Base-by-base conservation (phyloP, 2,113 vertebrate species). In the Neopipo cinnamomea region DNA sequence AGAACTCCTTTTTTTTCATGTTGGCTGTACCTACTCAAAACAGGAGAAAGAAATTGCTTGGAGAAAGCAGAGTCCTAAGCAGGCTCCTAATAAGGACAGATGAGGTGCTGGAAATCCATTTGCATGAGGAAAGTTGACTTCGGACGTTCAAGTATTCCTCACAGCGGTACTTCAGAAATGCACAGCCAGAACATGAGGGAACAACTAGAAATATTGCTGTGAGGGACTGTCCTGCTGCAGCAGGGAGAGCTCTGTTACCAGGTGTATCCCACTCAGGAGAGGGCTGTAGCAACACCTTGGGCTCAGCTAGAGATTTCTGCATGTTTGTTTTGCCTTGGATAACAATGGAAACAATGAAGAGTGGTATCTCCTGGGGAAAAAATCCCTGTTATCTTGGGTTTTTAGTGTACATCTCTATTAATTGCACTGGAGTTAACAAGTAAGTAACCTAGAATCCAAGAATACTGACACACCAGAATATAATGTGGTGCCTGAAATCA, bases 41-140 rank as follows among this genome's bases (percentile, higher is more conserved):
- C 0, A 11, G 18, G 35, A 63, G 31, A 59, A 82, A 56, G 19
- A 50, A 79, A 75, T 35, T 1, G 0, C 24, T 71, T 42, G n/a
- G 56, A 87, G 39, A 91, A 87, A 71, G 21, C 27, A 14, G 19
- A 66, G 8, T 62, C 53, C 21, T 56, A 37, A 76, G 35, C 4
- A 86, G 30, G 27, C 25, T 76, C 31, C 33, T 55, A 35, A 65
- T 14, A 80, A 15, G 21, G 3, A 62, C 6, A 68, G 83, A 41
- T 4, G 8, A 70, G 6, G 13, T 37, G 20, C 6, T 56, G 30
- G 17, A 75, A 76, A 53, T 53, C 44, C 6, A 37, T 49, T n/a
- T 89, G 46, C n/a, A 8, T 24, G 15, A 63, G n/a, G 49, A 70
- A 86, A 66, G 14, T 3, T 95, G 72, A 53, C 41, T 76, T 80